Base-by-base conservation (phyloP, 2,113 vertebrate species). In the Callocephalon fimbriatum region DNA sequence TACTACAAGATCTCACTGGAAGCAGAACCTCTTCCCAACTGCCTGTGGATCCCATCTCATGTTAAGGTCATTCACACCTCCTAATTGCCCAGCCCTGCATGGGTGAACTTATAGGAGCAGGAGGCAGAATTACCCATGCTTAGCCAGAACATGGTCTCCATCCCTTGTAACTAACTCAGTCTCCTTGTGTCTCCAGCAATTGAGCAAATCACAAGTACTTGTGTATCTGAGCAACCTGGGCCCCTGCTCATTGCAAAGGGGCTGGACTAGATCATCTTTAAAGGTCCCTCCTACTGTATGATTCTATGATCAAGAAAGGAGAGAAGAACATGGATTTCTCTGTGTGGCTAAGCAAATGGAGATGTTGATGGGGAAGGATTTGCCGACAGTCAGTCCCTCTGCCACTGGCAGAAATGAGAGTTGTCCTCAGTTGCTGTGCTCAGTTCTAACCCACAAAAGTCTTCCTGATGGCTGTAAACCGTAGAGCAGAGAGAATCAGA, bases 1-100 rank as follows among this genome's bases (percentile, higher is more conserved):
- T 71, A 35, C 56, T 32, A 29, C n/a, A 45, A 74, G 38, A 37
- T 7, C 62, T 32, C 73, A 32, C 15, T 29, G 54, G 54, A 29
- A 87, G n/a, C 31, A 44, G 3, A 7, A 11, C 6, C 37, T 53
- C 23, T 37, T 35, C 50, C 29, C 27, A 22, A 10, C 25, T 74
- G 20, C n/a, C 67, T 20, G 19, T 37, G 32, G 22, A 14, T 71
- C 23, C 35, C 35, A 38, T 6, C 42, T 70, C 6, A 44, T 3
- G 10, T 21, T 15, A 62, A 62, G 27, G 12, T 40, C 35, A 32
- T 63, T 42, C 65, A 53, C 53, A 31, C 4, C 12, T 85, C 29
- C 35, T 35, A 18, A 56, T 0, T 31, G 45, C 25, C 11, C 37
- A 47, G 12, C 8, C 12, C 62, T 37, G 50, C 12, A 3, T 0